Evolutionary conservation across 1,140 invertebrate genomes (phyloP).

Genomic region (Heliconius congener): DNA sequence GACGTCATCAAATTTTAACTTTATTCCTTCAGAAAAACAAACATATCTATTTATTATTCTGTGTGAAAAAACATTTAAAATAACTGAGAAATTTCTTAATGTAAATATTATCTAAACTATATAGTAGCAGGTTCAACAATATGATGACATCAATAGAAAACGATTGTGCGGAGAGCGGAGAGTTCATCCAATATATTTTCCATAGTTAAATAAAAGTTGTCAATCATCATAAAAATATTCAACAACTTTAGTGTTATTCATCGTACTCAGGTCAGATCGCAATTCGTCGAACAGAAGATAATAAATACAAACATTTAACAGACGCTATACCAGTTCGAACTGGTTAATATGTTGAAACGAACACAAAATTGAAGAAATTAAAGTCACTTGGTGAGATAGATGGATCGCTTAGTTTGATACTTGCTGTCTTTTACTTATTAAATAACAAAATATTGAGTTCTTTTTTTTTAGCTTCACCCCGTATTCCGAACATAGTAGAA

Average conservation of each 20-base stretch:
- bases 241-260: background rate
- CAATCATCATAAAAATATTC: too few species aligned
- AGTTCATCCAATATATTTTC: too few species aligned
- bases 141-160: too few species aligned
- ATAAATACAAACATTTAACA: slow-evolving; percentile 10
- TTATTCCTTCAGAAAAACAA: too few species aligned
- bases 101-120: background rate
- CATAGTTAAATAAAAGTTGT: too few species aligned
- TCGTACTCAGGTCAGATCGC: background rate
- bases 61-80: too few species aligned
- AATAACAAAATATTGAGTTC: background rate
- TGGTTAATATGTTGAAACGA: slow-evolving; percentile 8
- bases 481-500: too few species aligned
- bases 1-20: too few species aligned
- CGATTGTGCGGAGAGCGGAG: background rate
- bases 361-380: background rate
- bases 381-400: background rate
- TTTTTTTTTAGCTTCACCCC: background rate
- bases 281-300: slow-evolving; percentile 5
- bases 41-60: too few species aligned
- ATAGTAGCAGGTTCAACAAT: too few species aligned
- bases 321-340: background rate
- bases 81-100: background rate
- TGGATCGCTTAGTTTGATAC: background rate
- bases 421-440: background rate